A percentile compares a stretch with the other conserved stretches of the same genome.
Conservation (phyloP, 2,888 invertebrate genomes). For the Pomacea canaliculata region DNA sequence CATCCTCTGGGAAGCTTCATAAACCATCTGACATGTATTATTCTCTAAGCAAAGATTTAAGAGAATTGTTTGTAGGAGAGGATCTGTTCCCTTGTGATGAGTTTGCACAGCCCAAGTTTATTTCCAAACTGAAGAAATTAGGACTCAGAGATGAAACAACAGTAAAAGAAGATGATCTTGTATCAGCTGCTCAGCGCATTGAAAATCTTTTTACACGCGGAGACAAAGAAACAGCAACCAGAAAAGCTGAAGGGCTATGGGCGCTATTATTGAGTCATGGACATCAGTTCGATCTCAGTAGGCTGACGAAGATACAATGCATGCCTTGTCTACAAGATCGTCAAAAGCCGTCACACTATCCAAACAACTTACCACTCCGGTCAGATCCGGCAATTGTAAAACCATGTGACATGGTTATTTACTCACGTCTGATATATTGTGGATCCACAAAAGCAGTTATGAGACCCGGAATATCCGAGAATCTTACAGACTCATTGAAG, state of each 20-base stretch:
- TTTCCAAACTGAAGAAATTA: conserved; percentile 41
- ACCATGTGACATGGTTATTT: conserved; percentile 35
- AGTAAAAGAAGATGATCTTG: conserved; percentile 42
- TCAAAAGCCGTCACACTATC: conserved; percentile 31
- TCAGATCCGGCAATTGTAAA: conserved; percentile 27
- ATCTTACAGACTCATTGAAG: not conserved
- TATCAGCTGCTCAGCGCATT: conserved; percentile 31
- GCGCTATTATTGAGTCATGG: not conserved
- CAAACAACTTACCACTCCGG: conserved; percentile 28
- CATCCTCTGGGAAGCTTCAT: conserved; percentile 10
- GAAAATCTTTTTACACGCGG: not conserved
- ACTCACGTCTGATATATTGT: conserved; percentile 20
- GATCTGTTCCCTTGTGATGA: conserved; percentile 44
- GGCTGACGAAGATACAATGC: not conserved
- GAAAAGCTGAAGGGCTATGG: conserved; percentile 2
- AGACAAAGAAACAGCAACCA: not conserved
- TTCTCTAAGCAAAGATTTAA: conserved; percentile 37
- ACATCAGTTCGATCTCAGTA: not conserved
- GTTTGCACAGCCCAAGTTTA: conserved; percentile 34
- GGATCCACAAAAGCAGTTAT: conserved; percentile 40
- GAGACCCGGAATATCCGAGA: not conserved
- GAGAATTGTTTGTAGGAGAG: conserved; percentile 41
- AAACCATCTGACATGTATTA: conserved; percentile 41
- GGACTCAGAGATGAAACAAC: conserved; percentile 43
- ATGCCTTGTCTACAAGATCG: conserved; percentile 23